Percentiles rank a stretch among this genome's conserved stretches.
These are phyloP conservation scores for Eidolon dupreanum DNA, from an alignment of 2,797 vertebrate genomes.

Conservation along the genomic window DNA sequence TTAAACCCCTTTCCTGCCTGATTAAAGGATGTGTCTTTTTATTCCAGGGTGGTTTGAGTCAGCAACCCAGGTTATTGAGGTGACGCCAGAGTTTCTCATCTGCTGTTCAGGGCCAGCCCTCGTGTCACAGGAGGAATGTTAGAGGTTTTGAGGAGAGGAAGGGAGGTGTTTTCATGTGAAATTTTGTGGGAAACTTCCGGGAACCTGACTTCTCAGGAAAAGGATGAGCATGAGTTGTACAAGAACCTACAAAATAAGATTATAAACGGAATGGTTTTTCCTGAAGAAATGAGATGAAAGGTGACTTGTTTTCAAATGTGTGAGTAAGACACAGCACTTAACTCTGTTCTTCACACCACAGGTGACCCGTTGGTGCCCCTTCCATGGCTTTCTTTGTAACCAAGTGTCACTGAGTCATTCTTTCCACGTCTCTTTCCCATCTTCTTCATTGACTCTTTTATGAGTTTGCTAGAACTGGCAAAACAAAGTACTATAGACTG, in stretches of 20 bases:
- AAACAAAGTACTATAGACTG: neutral
- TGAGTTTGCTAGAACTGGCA: neutral
- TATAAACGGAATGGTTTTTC: neutral
- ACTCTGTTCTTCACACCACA: rapidly evolving
- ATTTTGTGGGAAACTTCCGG: neutral
- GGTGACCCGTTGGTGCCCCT: neutral
- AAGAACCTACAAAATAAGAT: neutral
- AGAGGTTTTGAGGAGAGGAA: neutral
- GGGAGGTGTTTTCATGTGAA: neutral
- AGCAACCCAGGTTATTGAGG: neutral
- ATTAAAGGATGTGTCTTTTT: neutral
- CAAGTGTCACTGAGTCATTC: neutral
- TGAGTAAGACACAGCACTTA: rapidly evolving
- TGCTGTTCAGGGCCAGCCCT: neutral
- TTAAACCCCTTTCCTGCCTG: neutral
- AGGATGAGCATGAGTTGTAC: neutral
- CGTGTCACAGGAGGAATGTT: rapidly evolving
- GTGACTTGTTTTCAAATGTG: neutral
- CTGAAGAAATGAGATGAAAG: neutral
- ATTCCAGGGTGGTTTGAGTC: neutral
- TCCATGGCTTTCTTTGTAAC: neutral
- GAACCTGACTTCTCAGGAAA: neutral
- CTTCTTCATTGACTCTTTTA: neutral
- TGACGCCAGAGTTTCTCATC: neutral
- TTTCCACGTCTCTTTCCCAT: neutral